Base-by-base conservation (phyloP, 1,140 invertebrate genomes). In the Drosophila teissieri region DNA sequence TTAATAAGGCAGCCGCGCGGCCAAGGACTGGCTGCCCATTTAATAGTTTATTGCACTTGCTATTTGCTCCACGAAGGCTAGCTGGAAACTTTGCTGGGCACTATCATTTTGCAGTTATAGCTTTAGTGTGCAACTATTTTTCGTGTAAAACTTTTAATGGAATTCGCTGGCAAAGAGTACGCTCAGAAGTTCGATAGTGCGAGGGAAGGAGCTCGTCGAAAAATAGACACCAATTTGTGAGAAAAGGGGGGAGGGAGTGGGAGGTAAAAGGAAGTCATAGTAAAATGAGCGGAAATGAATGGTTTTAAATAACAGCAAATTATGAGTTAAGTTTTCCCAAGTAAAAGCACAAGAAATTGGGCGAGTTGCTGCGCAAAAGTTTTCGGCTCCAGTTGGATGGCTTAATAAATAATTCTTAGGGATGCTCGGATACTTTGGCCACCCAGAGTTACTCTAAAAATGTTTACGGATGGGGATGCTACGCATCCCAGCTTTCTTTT, bases 271-370 rank as follows among this genome's bases (percentile, higher is more conserved):
- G 55, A 67, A 78, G 68, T 64, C 75, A 63, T 73, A 84, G 84
- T 84, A 88, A 89, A 88, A 89, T 88, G 84, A 88, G 84, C 84
- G 84, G 84, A 88, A 88, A 88, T 88, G 84, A 88, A 88, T 84
- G 84, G 84, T 88, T 88, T 88, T 88, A 88, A 88, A 88, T 88
- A 88, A 88, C 84, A 89, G 84, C 84, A 88, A 88, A 88, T 88
- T 88, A 88, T 88, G 85, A 88, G 84, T 62, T 68, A 85, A 85
- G 83, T 88, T 89, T 88, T 24, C 44, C 70, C 40, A 72, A 83
- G 75, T 76, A 63, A 46, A 53, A 57, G 70, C 42, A 52, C 31
- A 51, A 68, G 61, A 73, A 56, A 45, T 55, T 54, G 51, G 36
- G 37, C 17, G 56, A 49, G 48, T 46, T 24, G 24, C 48, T 37